Evolutionary conservation across 2,113 vertebrate species (phyloP), one percentile per base, ranked within the genome.

Genomic region (Eleginops maclovinus): DNA sequence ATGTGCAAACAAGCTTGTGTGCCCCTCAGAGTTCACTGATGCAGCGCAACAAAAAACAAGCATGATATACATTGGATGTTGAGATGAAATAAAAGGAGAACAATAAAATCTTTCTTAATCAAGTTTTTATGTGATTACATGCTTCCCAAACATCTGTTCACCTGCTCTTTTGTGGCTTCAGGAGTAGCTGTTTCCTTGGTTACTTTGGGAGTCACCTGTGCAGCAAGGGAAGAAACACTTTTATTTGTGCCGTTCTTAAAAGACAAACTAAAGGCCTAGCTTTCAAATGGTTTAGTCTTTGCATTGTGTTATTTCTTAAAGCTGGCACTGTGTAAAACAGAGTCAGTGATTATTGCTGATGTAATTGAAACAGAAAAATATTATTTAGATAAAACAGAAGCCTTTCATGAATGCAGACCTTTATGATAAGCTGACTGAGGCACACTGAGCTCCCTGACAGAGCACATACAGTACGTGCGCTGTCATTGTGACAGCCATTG

Each of bases 141-240:
- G 36, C 7, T 40, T 60, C 14, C 44, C 41, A 4, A 78, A 41
- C 58, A 44, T 79, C 12, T 41, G 51, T 49, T 94, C 92, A 95
- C 95, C 94, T 94, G 93, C n/a, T 93, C 93, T 87, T 91, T 94
- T 40, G 93, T 7, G 62, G 87, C 91, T 85, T 92, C 93, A 14
- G 93, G 85, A 82, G 87, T 70, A n/a, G 87, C 84, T 63, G 89
- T 80, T 75, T 91, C 93, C 84, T 93, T 96, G 87, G 91, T 56
- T 17, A 92, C 77, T 92, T 95, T 96, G 36, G 94, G 77, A 69
- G 86, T 76, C 78, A 90, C 93, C 95, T 95, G 90, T 17, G 58
- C 51, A 75, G 80, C 59, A 91, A 64, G 3, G 36, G 61, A 73
- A 83, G 65, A 41, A 69, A 70, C 44, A 65, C 24, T 53, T 81